Conservation (phyloP, 1,140 invertebrate species). For the Oncopeltus fasciatus region DNA sequence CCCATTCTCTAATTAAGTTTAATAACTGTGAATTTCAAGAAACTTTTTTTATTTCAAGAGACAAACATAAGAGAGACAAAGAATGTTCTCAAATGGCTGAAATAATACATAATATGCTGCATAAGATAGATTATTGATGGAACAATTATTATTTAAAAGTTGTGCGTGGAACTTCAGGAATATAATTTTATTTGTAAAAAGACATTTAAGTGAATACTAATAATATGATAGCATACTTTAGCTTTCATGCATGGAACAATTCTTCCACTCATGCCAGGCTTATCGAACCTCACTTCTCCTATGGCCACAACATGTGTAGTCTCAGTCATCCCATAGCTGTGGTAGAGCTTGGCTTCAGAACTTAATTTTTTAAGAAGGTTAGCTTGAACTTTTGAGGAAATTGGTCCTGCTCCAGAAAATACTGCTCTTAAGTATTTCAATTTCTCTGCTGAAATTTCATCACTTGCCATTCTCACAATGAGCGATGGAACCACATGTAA, state of each 20-base stretch:
- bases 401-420: not conserved
- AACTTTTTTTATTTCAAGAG: no score
- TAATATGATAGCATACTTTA: conserved; percentile 34
- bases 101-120: no score
- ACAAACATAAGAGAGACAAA: no score
- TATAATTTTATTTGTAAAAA: no score
- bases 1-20: no score
- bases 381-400: not conserved
- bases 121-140: no score
- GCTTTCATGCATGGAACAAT: conserved; percentile 48
- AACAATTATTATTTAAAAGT: no score
- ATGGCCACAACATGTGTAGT: conserved; percentile 46
- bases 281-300: conserved; percentile 31
- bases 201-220: no score
- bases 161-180: no score
- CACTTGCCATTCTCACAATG: not conserved
- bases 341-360: conserved; percentile 6
- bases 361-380: not conserved
- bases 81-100: no score
- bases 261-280: conserved; percentile 50
- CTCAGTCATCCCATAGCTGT: conserved; percentile 55
- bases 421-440: not conserved
- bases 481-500: conserved; percentile 19
- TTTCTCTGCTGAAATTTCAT: not conserved
- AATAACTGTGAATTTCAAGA: no score